Conservation (phyloP, 1,140 invertebrate species). For the Phthorimaea operculella region DNA sequence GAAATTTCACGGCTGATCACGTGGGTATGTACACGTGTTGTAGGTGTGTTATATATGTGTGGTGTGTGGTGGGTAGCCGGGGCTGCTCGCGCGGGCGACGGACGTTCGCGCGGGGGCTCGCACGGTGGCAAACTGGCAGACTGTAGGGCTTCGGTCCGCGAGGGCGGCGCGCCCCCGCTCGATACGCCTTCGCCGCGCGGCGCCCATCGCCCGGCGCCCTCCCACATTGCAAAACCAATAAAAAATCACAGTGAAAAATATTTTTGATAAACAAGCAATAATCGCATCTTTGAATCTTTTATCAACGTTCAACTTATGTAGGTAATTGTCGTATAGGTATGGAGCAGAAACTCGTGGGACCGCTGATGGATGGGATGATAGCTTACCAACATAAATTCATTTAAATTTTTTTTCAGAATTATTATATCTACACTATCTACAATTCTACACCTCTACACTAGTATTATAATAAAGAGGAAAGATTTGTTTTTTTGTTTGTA, state of each 20-base stretch:
- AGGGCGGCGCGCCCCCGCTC: conserved; percentile 13
- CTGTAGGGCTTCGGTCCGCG: conserved; percentile 7
- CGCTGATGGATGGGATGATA: too few relatives aligned
- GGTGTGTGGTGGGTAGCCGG: conserved; percentile 9
- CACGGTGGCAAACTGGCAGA: neutral
- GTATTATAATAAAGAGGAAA: too few relatives aligned
- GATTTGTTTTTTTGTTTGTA: too few relatives aligned
- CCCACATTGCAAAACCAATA: conserved; percentile 60
- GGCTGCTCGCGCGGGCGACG: neutral
- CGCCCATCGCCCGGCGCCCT: conserved; percentile 58
- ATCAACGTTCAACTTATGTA: too few relatives aligned
- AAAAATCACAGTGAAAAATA: conserved; percentile 29
- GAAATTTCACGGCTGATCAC: conserved; percentile 8
- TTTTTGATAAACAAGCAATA: too few relatives aligned
- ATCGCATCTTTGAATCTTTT: too few relatives aligned
- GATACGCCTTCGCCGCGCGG: conserved; percentile 26
- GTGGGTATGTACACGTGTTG: conserved; percentile 3
- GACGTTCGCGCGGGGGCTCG: neutral
- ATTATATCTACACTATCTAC: too few relatives aligned
- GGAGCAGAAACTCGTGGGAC: too few relatives aligned
- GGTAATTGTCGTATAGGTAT: too few relatives aligned
- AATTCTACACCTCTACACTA: too few relatives aligned
- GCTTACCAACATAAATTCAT: too few relatives aligned
- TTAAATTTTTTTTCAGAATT: too few relatives aligned
- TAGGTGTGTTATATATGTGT: conserved; percentile 5